Percentiles rank a stretch among this genome's conserved stretches.
Evolutionary conservation across 2,888 invertebrate genomes (phyloP).

Genomic region (Papilio gigon): DNA sequence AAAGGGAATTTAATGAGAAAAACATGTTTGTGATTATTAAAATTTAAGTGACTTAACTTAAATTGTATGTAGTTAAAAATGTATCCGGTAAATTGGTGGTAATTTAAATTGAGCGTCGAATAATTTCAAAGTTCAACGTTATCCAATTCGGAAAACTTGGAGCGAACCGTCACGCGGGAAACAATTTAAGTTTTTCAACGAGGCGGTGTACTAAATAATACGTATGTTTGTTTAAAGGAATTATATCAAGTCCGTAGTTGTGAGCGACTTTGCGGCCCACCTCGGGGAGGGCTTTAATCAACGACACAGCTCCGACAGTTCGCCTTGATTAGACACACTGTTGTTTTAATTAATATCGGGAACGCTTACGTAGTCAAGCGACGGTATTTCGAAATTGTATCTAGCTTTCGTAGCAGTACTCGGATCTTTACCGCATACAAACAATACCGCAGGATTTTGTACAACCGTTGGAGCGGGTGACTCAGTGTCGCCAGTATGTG

Average conservation of each 20-base stretch:
- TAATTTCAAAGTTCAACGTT: conserved; percentile 6
- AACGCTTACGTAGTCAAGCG: conserved; percentile 10
- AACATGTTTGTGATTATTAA: too few species aligned
- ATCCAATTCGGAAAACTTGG: conserved; percentile 23
- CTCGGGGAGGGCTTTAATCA: conserved; percentile 39
- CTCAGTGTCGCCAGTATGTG: too few species aligned
- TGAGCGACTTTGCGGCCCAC: conserved; percentile 35
- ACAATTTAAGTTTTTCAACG: conserved; percentile 41
- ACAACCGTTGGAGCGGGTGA: too few species aligned
- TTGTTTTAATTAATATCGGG: conserved; percentile 39
- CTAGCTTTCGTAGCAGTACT: background rate
- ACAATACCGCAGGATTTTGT: background rate
- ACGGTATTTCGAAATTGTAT: conserved; percentile 19
- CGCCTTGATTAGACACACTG: conserved; percentile 38
- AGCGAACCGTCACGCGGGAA: conserved; percentile 29
- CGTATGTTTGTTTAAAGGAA: conserved; percentile 31
- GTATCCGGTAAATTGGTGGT: background rate
- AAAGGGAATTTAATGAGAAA: too few species aligned
- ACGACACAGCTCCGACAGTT: conserved; percentile 36
- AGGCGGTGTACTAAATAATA: conserved; percentile 27
- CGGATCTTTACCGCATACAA: background rate
- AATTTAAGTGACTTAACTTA: background rate
- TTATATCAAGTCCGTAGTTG: conserved; percentile 32
- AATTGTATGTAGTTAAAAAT: background rate
- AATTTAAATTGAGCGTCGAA: background rate